Conservation (phyloP, 2,113 vertebrate species). For the Clarias macrocephalus region DNA sequence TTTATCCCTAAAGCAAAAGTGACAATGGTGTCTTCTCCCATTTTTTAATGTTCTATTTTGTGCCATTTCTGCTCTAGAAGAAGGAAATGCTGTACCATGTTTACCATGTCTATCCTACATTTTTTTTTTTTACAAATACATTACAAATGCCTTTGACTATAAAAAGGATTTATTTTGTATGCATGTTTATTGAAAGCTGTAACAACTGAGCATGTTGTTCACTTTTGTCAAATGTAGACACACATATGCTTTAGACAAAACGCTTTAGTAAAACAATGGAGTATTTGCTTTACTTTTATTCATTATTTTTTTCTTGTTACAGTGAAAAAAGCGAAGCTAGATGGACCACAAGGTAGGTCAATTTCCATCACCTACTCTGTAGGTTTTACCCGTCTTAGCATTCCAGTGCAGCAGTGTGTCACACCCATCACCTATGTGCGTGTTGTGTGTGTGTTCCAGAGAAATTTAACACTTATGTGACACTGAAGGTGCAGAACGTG, state of each 20-base stretch:
- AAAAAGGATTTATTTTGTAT: background rate
- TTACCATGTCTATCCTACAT: no score
- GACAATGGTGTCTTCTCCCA: constrained; percentile 15
- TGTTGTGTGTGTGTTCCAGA: constrained; percentile 70
- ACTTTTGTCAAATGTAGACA: background rate
- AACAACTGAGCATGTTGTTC: background rate
- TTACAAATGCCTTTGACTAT: background rate
- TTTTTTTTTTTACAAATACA: background rate
- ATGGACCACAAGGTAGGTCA: constrained; percentile 91
- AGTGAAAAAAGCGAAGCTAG: constrained; percentile 99
- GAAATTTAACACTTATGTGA: constrained; percentile 98
- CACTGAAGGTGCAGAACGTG: constrained; percentile 98
- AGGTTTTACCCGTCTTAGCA: background rate
- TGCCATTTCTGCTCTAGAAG: background rate
- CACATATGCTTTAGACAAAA: background rate
- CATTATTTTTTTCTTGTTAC: constrained; percentile 64
- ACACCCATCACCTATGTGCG: background rate
- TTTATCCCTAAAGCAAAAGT: constrained; percentile 35
- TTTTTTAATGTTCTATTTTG: background rate
- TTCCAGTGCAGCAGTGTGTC: background rate
- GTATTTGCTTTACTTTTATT: background rate
- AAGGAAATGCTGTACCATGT: background rate
- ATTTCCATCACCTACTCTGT: background rate
- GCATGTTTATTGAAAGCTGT: background rate
- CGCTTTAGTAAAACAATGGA: background rate